Evolutionary conservation across 2,888 invertebrate genomes (phyloP).

Genomic region (Melanotus villosus): DNA sequence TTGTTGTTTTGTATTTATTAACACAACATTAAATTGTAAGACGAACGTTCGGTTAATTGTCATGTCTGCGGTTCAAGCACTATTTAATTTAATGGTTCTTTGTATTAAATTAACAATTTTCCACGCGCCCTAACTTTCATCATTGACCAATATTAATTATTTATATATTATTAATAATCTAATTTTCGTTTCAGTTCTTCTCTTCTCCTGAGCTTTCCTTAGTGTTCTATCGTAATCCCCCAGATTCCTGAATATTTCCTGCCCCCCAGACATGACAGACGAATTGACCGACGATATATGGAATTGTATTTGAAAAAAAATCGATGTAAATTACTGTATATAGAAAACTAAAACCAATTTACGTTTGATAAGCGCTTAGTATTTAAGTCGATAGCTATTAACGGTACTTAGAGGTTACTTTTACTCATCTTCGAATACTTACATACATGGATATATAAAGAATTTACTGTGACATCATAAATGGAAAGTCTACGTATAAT

Average conservation of each 20-base stretch:
- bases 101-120: slow-evolving; percentile 29
- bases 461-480: slow-evolving; percentile 27
- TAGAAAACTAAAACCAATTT: slow-evolving; percentile 8
- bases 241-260: slow-evolving; percentile 40
- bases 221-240: slow-evolving; percentile 45
- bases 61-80: slow-evolving; percentile 64
- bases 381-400: slow-evolving; percentile 4
- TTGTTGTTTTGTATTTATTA: slow-evolving; percentile 36
- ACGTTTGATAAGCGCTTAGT: neutral
- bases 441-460: slow-evolving; percentile 13
- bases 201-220: slow-evolving; percentile 35
- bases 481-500: slow-evolving; percentile 40
- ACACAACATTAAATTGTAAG: slow-evolving; percentile 28
- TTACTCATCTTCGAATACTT: neutral
- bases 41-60: slow-evolving; percentile 52
- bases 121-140: slow-evolving; percentile 14
- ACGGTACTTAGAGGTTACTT: neutral
- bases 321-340: slow-evolving; percentile 36
- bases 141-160: slow-evolving; percentile 9
- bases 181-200: slow-evolving; percentile 43
- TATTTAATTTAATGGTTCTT: slow-evolving; percentile 50
- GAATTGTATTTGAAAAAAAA: slow-evolving; percentile 9
- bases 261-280: slow-evolving; percentile 60
- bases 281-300: slow-evolving; percentile 45
- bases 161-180: slow-evolving; percentile 31